Conservation (phyloP, 2,888 invertebrate genomes). For the Rhogogaster chlorosoma region DNA sequence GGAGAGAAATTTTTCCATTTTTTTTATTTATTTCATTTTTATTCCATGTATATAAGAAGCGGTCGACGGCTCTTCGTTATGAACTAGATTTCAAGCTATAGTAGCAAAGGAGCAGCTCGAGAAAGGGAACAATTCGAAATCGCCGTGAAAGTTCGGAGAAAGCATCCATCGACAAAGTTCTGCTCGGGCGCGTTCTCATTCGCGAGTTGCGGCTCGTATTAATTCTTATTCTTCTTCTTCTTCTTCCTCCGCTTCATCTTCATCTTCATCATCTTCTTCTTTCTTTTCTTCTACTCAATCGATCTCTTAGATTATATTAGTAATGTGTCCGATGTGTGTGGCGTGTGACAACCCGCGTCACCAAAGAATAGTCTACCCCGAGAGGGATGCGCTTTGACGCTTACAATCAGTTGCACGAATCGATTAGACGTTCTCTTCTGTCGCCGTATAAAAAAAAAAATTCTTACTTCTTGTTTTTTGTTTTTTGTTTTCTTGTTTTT, state of each 20-base stretch:
- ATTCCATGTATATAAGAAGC: not conserved
- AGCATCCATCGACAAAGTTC: constrained; percentile 49
- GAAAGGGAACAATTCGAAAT: constrained; percentile 49
- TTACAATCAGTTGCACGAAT: not conserved
- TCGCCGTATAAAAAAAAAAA: not conserved
- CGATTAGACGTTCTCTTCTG: not conserved
- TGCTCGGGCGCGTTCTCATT: constrained; percentile 50
- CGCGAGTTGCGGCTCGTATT: constrained; percentile 50
- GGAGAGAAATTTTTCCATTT: not conserved
- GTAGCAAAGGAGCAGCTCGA: constrained; percentile 1
- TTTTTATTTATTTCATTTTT: not conserved
- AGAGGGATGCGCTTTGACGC: constrained; percentile 8
- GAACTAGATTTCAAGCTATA: constrained; percentile 45
- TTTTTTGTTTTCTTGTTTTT: not conserved
- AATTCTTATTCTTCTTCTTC: constrained; percentile 57
- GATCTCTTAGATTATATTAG: not conserved
- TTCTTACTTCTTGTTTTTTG: not conserved
- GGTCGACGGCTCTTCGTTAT: constrained; percentile 36
- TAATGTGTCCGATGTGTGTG: not conserved
- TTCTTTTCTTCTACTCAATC: not conserved
- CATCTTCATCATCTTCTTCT: not conserved
- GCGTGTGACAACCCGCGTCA: not conserved
- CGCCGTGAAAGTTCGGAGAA: constrained; percentile 50
- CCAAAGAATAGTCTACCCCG: not conserved
- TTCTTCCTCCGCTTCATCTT: constrained; percentile 5